Base-by-base conservation (phyloP, 2,113 vertebrate genomes). In the Gymnogyps californianus region DNA sequence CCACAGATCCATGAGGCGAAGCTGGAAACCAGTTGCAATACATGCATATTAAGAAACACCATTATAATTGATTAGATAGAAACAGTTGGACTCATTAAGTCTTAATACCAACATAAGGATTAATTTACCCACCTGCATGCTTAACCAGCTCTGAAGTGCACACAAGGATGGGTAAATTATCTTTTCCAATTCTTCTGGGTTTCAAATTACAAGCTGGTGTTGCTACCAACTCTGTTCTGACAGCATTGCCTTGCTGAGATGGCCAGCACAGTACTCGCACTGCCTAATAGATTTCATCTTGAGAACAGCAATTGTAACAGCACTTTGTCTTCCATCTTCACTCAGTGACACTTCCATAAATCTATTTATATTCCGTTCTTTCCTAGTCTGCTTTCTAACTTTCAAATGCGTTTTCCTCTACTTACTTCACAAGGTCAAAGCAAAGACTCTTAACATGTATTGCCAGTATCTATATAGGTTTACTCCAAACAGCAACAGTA, bases 341-440 rank as follows among this genome's bases (percentile, higher is more conserved):
- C 67, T 81, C 62, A 47, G 54, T 77, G 76, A 91, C 76, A 57
- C 64, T 86, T 84, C 76, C 87, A 94, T 74, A 83, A 89, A 87
- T 69, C 71, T 91, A 19, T 66, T 75, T 40, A 21, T 79, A n/a
- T 11, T 75, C 13, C 3, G 0, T 49, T 75, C 59, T 66, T 7
- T 90, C 49, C 44, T 61, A 52, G 49, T 36, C 71, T 46, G 11
- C 61, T n/a, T 81, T 69, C 36, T n/a, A 72, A 77, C 31, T 81
- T 74, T 69, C 49, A 77, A 83, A 44, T 40, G 36, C 12, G 25
- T 80, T 93, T 79, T 5, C 9, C 40, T 10, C 57, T 67, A 26
- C 64, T 57, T 57, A 32, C 29, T 86, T 83, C 38, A 42, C 42
- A 86, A 90, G 83, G 89, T 86, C 62, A 72, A 28, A 89, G 16